These are phyloP conservation scores for Drosophila serrata DNA, from an alignment of 1,140 invertebrate genomes.

Conservation along the genomic window DNA sequence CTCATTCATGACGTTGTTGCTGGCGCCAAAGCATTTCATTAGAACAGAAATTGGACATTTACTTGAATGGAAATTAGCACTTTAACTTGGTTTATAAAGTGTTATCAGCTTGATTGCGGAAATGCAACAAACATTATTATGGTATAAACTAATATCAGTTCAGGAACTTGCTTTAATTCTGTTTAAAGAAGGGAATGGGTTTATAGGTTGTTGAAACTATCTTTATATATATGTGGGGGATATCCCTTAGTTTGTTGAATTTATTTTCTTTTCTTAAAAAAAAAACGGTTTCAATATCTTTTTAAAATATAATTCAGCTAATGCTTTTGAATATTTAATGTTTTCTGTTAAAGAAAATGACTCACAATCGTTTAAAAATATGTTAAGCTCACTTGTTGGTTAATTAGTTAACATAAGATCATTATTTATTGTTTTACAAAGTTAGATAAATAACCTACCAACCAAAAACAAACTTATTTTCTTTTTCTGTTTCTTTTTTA, in stretches of 20 bases:
- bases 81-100: background rate
- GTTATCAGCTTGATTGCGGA: background rate
- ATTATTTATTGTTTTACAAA: background rate
- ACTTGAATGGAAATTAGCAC: conserved; percentile 4
- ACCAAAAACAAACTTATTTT: background rate
- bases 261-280: no score
- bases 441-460: background rate
- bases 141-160: background rate
- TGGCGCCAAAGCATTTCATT: background rate
- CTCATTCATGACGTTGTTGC: background rate
- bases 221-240: no score
- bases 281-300: no score
- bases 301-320: no score
- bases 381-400: background rate
- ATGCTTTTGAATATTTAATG: no score
- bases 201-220: no score
- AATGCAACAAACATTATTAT: background rate
- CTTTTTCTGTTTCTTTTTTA: background rate
- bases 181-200: background rate
- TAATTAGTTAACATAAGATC: background rate
- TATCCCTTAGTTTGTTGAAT: no score
- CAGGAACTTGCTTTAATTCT: background rate
- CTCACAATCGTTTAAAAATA: background rate
- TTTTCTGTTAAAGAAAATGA: no score
- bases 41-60: background rate